Evolutionary conservation across 1,140 invertebrate genomes (phyloP).

Genomic region (Lysiphlebus fabarum): DNA sequence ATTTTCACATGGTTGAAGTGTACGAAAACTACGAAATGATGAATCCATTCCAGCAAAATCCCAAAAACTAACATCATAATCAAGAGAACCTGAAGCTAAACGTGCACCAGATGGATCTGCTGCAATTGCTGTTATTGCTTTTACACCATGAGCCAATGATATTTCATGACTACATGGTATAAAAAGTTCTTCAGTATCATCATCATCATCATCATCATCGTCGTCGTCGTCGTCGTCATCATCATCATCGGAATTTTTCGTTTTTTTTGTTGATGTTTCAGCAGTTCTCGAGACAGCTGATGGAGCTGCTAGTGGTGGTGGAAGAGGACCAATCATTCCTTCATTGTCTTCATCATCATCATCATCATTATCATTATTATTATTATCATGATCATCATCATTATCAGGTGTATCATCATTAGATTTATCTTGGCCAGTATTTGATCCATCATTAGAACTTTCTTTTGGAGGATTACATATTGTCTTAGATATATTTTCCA

Average conservation of each 20-base stretch:
- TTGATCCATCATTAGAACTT: conserved; percentile 43
- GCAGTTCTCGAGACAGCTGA: background rate
- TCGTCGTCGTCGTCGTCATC: conserved; percentile 19
- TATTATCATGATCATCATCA: conserved; percentile 39
- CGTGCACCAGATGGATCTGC: conserved; percentile 91
- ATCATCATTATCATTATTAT: conserved; percentile 35
- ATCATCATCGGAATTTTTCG: conserved; percentile 24
- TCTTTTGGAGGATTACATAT: conserved; percentile 44
- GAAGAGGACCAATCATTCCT: conserved; percentile 61
- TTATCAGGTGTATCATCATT: conserved; percentile 33
- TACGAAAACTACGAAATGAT: conserved; percentile 85
- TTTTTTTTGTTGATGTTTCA: conserved; percentile 27
- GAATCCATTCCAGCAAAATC: conserved; percentile 98
- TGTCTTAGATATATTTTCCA: conserved; percentile 50
- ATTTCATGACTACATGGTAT: conserved; percentile 82
- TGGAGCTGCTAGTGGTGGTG: conserved; percentile 41
- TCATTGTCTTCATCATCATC: conserved; percentile 50
- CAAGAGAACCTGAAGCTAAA: conserved; percentile 85
- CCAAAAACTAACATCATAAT: conserved; percentile 96
- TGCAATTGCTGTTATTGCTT: conserved; percentile 82
- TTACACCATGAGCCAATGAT: conserved; percentile 78
- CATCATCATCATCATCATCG: conserved; percentile 17
- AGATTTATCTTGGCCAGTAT: conserved; percentile 20
- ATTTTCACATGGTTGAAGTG: conserved; percentile 89
- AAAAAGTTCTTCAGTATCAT: conserved; percentile 44